Evolutionary conservation across 2,113 vertebrate genomes (phyloP).

Genomic region (Cyanoderma ruficeps): DNA sequence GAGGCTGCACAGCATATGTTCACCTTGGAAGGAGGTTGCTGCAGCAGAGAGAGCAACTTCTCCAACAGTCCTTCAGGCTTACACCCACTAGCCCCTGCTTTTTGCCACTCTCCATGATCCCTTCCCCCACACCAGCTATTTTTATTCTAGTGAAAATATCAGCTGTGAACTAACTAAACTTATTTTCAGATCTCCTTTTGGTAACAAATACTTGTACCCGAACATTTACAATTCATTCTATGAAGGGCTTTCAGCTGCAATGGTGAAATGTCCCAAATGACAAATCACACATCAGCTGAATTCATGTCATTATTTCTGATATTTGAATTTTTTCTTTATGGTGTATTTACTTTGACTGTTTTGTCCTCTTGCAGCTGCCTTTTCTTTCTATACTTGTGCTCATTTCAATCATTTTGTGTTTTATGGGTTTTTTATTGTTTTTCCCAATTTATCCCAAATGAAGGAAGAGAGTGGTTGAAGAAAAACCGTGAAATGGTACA

Average conservation of each 20-base stretch:
- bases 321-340: conserved; percentile 2
- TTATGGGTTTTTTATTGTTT: background rate
- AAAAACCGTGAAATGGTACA: background rate
- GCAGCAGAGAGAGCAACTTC: conserved; percentile 31
- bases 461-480: background rate
- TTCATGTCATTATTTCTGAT: conserved; percentile 7
- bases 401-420: background rate
- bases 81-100: conserved; percentile 21
- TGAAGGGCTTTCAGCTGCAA: conserved; percentile 37
- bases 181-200: conserved; percentile 24
- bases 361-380: conserved; percentile 17
- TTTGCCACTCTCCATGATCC: background rate
- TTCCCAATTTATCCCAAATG: background rate
- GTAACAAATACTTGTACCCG: background rate
- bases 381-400: background rate
- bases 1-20: conserved; percentile 34
- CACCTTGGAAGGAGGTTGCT: conserved; percentile 39
- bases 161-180: conserved; percentile 7
- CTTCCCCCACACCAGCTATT: background rate
- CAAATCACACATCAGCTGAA: background rate
- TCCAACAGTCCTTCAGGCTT: background rate
- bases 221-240: background rate
- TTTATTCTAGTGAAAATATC: conserved; percentile 36
- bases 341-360: background rate
- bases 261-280: conserved; percentile 21